Percentiles rank a stretch among this genome's conserved stretches.
These are phyloP conservation scores for Synergus laeviventris DNA, from an alignment of 2,888 invertebrate genomes.

Conservation along the genomic window DNA sequence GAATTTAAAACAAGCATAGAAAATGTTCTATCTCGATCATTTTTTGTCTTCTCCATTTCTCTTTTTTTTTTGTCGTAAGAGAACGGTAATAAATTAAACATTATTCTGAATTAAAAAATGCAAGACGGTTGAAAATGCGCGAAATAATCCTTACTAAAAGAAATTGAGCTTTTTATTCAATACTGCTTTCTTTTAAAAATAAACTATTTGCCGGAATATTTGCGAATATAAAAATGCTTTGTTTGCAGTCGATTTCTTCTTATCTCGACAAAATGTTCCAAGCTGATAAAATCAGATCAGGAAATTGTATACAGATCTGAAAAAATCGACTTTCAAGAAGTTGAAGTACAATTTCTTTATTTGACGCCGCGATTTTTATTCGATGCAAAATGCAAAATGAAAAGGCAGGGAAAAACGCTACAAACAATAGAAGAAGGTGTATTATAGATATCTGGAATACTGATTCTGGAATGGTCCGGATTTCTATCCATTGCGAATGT, in stretches of 20 bases:
- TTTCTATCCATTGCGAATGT: slow-evolving; percentile 45
- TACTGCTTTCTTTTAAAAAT: slow-evolving; percentile 12
- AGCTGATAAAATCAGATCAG: not conserved
- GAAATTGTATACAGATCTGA: slow-evolving; percentile 3
- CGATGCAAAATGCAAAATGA: slow-evolving; percentile 11
- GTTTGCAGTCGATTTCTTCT: not conserved
- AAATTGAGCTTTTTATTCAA: slow-evolving; percentile 25
- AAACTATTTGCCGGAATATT: slow-evolving; percentile 20
- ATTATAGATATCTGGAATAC: slow-evolving; percentile 66
- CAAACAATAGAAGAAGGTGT: slow-evolving; percentile 41
- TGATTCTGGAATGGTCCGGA: slow-evolving; percentile 74
- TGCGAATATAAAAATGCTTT: slow-evolving; percentile 31
- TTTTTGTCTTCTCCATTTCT: not conserved
- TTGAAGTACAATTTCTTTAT: slow-evolving; percentile 35
- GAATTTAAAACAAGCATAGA: slow-evolving; percentile 25
- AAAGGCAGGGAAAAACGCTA: slow-evolving; percentile 36
- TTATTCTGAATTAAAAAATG: slow-evolving; percentile 6
- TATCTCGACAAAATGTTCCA: not conserved
- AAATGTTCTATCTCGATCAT: not conserved
- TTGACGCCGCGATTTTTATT: slow-evolving; percentile 25
- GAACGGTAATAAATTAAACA: not conserved
- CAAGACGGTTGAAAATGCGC: slow-evolving; percentile 2
- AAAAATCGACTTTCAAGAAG: slow-evolving; percentile 11
- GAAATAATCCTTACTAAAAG: slow-evolving; percentile 19
- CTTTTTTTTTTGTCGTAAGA: slow-evolving; percentile 1